A percentile compares a stretch with the other conserved stretches of the same genome.
Conservation (phyloP, 2,113 vertebrate species). For the Ibidorhyncha struthersii region DNA sequence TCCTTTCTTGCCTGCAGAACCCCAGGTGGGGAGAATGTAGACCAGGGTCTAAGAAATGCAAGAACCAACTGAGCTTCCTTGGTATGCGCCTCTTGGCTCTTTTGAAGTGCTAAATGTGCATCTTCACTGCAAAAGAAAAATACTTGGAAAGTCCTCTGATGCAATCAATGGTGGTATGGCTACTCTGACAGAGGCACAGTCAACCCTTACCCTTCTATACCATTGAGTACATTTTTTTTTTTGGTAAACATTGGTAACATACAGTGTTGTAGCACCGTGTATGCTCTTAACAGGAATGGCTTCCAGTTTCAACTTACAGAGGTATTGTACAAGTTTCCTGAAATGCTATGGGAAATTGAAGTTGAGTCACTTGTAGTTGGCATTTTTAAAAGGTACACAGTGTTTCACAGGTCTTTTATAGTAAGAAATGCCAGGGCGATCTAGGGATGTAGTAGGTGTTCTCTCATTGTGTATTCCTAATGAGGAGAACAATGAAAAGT, state of each 20-base stretch:
- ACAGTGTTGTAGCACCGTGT: neutral
- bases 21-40: neutral
- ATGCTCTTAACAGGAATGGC: neutral
- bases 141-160: neutral
- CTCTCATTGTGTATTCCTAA: neutral
- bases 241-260: neutral
- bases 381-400: neutral
- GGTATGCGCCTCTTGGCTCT: accelerated
- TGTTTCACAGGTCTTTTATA: neutral
- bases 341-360: neutral
- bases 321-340: neutral
- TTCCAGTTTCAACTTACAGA: neutral
- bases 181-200: neutral
- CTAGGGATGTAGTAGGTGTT: neutral
- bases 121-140: neutral
- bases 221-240: too few relatives aligned
- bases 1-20: neutral
- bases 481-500: neutral
- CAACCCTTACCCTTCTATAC: neutral
- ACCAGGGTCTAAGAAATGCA: neutral
- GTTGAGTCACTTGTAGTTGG: neutral
- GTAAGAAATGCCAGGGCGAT: neutral
- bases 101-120: neutral
- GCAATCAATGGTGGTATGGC: too few relatives aligned
- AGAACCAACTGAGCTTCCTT: neutral